Conservation (phyloP, 2,113 vertebrate species). For the Cyprinodon tularosa region DNA sequence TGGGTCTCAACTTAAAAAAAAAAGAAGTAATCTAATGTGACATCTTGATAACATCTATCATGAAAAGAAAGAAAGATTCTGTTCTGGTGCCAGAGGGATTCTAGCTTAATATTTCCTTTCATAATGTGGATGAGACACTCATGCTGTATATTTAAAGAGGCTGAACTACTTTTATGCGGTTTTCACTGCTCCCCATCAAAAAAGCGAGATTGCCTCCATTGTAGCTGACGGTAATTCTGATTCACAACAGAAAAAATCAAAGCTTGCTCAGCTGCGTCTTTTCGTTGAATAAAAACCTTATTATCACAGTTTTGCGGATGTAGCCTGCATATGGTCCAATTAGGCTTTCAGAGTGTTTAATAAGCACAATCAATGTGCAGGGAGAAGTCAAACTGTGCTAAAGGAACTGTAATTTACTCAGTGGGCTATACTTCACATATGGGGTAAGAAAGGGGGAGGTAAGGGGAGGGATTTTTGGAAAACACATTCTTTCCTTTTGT, state of each 20-base stretch:
- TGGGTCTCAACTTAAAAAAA: slow-evolving; percentile 67
- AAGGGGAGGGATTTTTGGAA: slow-evolving; percentile 29
- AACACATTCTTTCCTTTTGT: slow-evolving; percentile 73
- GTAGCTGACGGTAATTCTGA: slow-evolving; percentile 10
- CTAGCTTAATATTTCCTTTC: slow-evolving; percentile 27
- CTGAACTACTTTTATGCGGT: background rate
- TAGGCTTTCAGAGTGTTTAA: slow-evolving; percentile 65
- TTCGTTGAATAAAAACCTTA: slow-evolving; percentile 12
- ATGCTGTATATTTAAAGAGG: slow-evolving; percentile 22
- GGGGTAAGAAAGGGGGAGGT: slow-evolving; percentile 5
- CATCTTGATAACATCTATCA: slow-evolving; percentile 69
- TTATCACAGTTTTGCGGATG: slow-evolving; percentile 37
- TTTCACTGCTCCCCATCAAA: slow-evolving; percentile 13
- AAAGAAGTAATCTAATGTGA: slow-evolving; percentile 68
- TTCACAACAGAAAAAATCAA: slow-evolving; percentile 30
- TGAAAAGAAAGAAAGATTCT: slow-evolving; percentile 36
- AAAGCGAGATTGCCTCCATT: background rate
- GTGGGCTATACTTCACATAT: slow-evolving; percentile 62
- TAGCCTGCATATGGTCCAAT: slow-evolving; percentile 57
- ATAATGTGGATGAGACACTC: slow-evolving; percentile 6
- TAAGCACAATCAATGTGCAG: slow-evolving; percentile 64
- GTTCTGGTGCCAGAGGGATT: slow-evolving; percentile 16
- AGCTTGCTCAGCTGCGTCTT: slow-evolving; percentile 27
- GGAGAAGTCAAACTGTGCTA: slow-evolving; percentile 49
- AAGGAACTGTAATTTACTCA: slow-evolving; percentile 59